Base-by-base conservation (phyloP, 2,797 vertebrate genomes). In the Muraenolepis orangiensis region DNA sequence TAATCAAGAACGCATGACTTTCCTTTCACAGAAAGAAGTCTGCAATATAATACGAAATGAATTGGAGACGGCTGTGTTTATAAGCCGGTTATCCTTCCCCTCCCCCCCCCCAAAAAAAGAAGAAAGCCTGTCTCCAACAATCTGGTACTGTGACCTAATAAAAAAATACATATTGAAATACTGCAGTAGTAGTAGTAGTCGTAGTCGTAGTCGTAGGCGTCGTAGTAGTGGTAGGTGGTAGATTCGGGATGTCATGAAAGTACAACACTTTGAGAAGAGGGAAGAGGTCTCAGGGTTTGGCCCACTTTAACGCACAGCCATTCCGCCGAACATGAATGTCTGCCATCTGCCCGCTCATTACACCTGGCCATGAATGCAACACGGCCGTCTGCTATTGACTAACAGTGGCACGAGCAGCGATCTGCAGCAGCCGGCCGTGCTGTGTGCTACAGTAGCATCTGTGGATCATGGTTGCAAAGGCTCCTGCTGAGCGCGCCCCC, bases 401-500 rank as follows among this genome's bases (percentile, higher is more conserved):
- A 30, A 69, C 69, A 34, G 70, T 2, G 3, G 72, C 46, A 66
- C 76, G 74, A 68, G 66, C 80, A 74, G 76, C 76, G 72, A 64
- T 61, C 81, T 69, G 69, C 71, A 31, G 23, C 46, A 32, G 61
- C 72, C 61, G 13, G 61, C 26, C 4, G 20, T 20, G 69, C 40
- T 72, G 20, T 69, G 42, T 78, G 75, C 74, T 78, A 70, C 69
- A 75, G 66, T 80, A 80, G 73, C 74, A 72, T 78, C 72, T 78
- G 82, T 80, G 76, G 77, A 79, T 78, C 80, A 61, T 30, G 68
- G 77, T 82, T 81, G 82, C 80, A 79, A 81, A 86, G 20, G 32
- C 71, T 67, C n/a, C 61, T 85, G 80, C 72, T 36, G 13, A 57
- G 64, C 79, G 85, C 81, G 82, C 46, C 71, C 32, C n/a, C 3